Percentiles rank a stretch among this genome's conserved stretches.
These are phyloP conservation scores for Hartigia nigra DNA, from an alignment of 2,888 invertebrate genomes.

Conservation along the genomic window DNA sequence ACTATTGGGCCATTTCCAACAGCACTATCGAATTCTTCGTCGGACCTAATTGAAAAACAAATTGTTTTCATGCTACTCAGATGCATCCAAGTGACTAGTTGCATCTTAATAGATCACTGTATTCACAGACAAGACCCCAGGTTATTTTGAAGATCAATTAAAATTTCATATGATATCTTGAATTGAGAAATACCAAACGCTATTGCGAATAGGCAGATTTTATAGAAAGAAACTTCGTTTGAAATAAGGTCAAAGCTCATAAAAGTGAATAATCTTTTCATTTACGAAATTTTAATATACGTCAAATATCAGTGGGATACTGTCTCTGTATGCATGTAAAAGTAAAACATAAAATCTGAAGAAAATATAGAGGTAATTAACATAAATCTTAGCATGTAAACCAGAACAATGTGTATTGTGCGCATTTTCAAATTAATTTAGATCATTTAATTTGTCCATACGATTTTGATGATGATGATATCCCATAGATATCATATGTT, in stretches of 20 bases:
- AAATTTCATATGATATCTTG: not conserved
- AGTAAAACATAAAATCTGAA: slow-evolving; percentile 3
- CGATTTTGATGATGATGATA: not conserved
- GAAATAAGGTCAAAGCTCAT: not conserved
- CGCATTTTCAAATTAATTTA: slow-evolving; percentile 26
- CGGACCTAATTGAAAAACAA: slow-evolving; percentile 32
- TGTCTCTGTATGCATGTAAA: not conserved
- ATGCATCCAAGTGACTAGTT: slow-evolving; percentile 27
- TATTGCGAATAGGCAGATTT: not conserved
- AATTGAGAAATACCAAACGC: not conserved
- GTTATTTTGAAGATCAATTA: not conserved
- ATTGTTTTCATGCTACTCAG: slow-evolving; percentile 34
- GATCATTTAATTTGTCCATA: not conserved
- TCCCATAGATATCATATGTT: not conserved
- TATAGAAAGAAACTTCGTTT: not conserved
- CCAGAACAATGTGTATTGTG: slow-evolving; percentile 51
- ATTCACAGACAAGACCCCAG: not conserved
- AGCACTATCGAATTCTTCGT: slow-evolving; percentile 37
- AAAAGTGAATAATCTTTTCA: not conserved
- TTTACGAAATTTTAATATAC: not conserved
- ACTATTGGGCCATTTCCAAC: slow-evolving; percentile 47
- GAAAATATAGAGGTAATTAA: slow-evolving; percentile 3
- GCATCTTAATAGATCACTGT: not conserved
- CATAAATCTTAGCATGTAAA: slow-evolving; percentile 4
- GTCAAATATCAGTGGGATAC: not conserved